Percentiles rank a stretch among this genome's conserved stretches.
phyloP scores from a whole-genome alignment of 2,888 invertebrate genomes.

The Cephus rjabovi region DNA sequence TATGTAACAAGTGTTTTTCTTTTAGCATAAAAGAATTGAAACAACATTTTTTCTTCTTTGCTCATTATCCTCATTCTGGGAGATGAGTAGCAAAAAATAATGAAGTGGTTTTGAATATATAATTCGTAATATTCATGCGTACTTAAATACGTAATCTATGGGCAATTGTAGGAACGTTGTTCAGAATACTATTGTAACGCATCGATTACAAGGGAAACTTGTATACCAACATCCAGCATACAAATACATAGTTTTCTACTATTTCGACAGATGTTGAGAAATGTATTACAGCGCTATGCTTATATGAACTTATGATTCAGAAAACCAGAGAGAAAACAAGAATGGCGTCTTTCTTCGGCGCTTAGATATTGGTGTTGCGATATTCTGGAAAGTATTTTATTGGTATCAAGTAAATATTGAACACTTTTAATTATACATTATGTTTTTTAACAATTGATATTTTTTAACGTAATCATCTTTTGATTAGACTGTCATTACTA shows the following conservation, averaged over 20 bases:
- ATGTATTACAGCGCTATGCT: not conserved
- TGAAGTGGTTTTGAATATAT: not conserved
- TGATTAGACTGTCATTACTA: not conserved
- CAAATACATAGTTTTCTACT: not conserved
- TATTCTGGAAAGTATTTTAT: not conserved
- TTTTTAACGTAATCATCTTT: not conserved
- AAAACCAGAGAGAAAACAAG: not conserved
- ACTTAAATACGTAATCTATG: not conserved
- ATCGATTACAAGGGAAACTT: not conserved
- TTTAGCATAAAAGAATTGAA: not conserved
- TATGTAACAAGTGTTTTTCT: not conserved
- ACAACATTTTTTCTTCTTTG: not conserved
- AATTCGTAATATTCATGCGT: not conserved
- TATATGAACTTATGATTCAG: not conserved
- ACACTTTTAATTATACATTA: not conserved
- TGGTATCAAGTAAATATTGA: not conserved
- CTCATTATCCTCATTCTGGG: not conserved
- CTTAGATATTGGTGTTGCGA: not conserved
- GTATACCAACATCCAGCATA: not conserved
- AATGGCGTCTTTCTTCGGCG: not conserved
- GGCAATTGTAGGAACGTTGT: not conserved
- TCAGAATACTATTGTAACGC: not conserved
- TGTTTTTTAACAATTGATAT: not conserved
- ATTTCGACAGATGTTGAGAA: not conserved
- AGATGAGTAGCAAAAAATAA: not conserved